Percentiles rank a stretch among this genome's conserved stretches.
Conservation (phyloP, 35 echinoderm and acorn worm species). For the Holothuria glaberrima region DNA sequence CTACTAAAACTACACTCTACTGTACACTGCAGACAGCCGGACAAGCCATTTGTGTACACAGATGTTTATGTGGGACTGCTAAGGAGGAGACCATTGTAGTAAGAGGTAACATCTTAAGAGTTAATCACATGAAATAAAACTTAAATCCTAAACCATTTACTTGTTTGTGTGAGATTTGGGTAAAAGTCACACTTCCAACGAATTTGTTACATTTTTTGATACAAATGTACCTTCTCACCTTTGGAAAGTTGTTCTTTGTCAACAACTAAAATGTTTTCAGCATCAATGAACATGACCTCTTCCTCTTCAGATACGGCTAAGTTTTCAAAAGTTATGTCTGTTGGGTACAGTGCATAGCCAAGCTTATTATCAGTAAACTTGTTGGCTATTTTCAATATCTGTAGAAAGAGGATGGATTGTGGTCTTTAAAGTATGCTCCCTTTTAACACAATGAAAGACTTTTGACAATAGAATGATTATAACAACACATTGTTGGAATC, state of each 20-base stretch:
- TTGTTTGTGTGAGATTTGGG: too few species aligned
- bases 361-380: conserved; percentile 81
- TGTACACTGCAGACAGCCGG: too few species aligned
- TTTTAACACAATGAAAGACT: not conserved
- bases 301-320: conserved; percentile 76
- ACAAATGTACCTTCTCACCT: conserved; percentile 46
- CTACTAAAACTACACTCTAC: too few species aligned
- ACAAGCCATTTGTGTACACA: too few species aligned
- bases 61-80: too few species aligned
- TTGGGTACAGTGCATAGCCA: conserved; percentile 83
- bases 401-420: not conserved
- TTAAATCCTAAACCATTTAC: too few species aligned
- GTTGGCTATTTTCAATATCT: conserved; percentile 75
- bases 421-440: not conserved
- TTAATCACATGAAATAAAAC: too few species aligned
- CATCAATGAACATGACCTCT: conserved; percentile 79
- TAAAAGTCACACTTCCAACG: too few species aligned
- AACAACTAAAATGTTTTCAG: conserved; percentile 95
- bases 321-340: conserved; percentile 81
- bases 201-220: too few species aligned
- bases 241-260: conserved; percentile 77
- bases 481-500: not conserved
- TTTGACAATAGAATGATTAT: not conserved
- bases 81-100: too few species aligned
- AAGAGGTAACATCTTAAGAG: too few species aligned